A percentile compares a stretch with the other conserved stretches of the same genome.
Conservation (phyloP, 2,113 vertebrate genomes). For the Hemicordylus capensis region DNA sequence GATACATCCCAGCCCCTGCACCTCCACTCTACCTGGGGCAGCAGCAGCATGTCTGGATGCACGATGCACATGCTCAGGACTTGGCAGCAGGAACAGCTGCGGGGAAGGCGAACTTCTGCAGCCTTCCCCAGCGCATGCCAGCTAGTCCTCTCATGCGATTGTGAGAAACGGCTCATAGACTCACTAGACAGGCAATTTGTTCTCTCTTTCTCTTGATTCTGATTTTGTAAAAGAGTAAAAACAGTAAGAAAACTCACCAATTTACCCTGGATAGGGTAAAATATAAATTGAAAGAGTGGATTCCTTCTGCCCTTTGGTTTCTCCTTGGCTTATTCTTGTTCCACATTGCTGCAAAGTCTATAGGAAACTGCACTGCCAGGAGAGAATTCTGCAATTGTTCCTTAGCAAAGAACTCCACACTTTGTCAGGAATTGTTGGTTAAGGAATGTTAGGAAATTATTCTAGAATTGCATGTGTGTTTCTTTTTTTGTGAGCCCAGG, state of each 20-base stretch:
- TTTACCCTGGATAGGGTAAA: neutral
- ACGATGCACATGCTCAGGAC: too few relatives aligned
- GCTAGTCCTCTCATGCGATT: too few relatives aligned
- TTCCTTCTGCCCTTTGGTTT: neutral
- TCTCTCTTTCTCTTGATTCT: neutral
- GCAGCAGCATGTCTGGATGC: too few relatives aligned
- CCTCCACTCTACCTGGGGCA: too few relatives aligned
- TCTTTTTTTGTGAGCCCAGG: neutral
- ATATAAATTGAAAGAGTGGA: neutral
- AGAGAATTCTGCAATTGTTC: neutral
- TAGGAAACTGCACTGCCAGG: neutral
- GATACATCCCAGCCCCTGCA: too few relatives aligned
- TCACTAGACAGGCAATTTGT: too few relatives aligned
- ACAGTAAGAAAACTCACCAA: neutral
- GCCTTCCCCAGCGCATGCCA: too few relatives aligned
- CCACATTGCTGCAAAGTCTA: neutral
- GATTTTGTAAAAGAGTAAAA: neutral
- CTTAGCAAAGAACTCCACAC: neutral
- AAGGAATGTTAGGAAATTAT: neutral
- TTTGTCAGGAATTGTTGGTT: neutral
- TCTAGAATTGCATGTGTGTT: neutral
- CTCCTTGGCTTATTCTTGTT: neutral
- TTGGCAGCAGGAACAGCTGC: too few relatives aligned
- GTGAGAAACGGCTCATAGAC: too few relatives aligned
- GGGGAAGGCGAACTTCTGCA: too few relatives aligned